A percentile compares a stretch with the other conserved stretches of the same genome.
These are phyloP conservation scores for Eupithecia subumbrata DNA, from an alignment of 2,888 invertebrate genomes.

Conservation along the genomic window DNA sequence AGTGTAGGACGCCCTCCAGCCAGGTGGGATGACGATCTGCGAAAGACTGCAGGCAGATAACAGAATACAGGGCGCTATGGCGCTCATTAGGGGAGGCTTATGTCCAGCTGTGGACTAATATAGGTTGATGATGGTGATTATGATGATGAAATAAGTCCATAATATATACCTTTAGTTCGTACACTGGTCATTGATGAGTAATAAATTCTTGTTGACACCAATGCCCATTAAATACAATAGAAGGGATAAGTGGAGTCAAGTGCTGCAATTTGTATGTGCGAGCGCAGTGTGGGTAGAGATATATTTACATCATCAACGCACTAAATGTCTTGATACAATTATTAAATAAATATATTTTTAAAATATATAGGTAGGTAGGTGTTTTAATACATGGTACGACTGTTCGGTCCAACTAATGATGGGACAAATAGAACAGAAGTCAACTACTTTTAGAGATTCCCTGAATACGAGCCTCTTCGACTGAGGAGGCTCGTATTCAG, in stretches of 20 bases:
- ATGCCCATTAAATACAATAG: conserved; percentile 47
- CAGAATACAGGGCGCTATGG: too few species aligned
- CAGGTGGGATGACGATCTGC: too few species aligned
- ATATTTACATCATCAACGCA: conserved; percentile 42
- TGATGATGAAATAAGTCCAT: not conserved
- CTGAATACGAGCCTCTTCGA: too few species aligned
- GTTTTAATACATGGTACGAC: not conserved
- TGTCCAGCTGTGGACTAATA: too few species aligned
- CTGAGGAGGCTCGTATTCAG: too few species aligned
- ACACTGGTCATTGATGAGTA: not conserved
- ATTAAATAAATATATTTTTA: conserved; percentile 34
- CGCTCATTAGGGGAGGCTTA: too few species aligned
- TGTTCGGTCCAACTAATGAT: not conserved
- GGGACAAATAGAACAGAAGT: not conserved
- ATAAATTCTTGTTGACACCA: conserved; percentile 28
- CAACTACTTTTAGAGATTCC: not conserved
- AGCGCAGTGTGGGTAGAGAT: conserved; percentile 45
- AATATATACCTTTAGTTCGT: not conserved
- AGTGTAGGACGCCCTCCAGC: too few species aligned
- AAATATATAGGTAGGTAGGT: not conserved
- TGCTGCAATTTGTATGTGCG: conserved; percentile 57
- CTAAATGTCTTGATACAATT: conserved; percentile 30
- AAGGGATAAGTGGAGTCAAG: conserved; percentile 53
- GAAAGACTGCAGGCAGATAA: too few species aligned
- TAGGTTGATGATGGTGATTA: too few species aligned